phyloP scores from a whole-genome alignment of 2,113 vertebrate species.

The Esox niger region DNA sequence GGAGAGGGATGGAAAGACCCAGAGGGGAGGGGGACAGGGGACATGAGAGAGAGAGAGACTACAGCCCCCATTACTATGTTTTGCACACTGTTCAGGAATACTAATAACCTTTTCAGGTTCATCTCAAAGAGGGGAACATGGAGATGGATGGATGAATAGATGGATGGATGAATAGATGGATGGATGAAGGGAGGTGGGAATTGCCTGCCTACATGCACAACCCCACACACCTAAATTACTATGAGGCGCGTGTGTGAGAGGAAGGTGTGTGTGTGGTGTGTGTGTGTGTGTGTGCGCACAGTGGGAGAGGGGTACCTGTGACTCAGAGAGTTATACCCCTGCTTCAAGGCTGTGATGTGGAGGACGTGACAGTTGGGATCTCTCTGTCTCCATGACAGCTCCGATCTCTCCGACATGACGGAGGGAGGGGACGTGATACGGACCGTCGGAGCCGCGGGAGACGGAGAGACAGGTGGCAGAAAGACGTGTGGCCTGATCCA shows the following conservation, averaged over 20 bases:
- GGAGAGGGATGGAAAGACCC: too few species aligned
- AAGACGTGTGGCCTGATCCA: too few species aligned
- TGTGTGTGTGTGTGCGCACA: constrained; percentile 4
- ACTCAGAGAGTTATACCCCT: background rate
- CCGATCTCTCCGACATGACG: too few species aligned
- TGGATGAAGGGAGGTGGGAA: background rate
- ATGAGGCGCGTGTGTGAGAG: background rate
- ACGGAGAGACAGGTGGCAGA: too few species aligned
- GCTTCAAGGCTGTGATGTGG: background rate
- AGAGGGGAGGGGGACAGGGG: too few species aligned
- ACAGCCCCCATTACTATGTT: too few species aligned
- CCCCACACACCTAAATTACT: too few species aligned
- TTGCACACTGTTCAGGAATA: too few species aligned
- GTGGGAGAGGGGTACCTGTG: background rate
- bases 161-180: background rate
- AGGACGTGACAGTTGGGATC: constrained; percentile 5
- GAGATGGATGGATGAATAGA: background rate
- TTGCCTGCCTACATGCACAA: constrained; percentile 1
- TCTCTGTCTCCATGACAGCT: background rate
- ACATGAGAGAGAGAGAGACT: background rate
- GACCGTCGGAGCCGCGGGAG: too few species aligned
- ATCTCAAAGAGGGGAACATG: too few species aligned
- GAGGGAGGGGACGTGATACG: too few species aligned
- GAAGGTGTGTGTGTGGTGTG: constrained; percentile 6
- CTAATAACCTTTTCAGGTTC: too few species aligned